A percentile compares a stretch with the other conserved stretches of the same genome.
Evolutionary conservation across 2,888 invertebrate species (phyloP).

Genomic region (Aquatica leii): DNA sequence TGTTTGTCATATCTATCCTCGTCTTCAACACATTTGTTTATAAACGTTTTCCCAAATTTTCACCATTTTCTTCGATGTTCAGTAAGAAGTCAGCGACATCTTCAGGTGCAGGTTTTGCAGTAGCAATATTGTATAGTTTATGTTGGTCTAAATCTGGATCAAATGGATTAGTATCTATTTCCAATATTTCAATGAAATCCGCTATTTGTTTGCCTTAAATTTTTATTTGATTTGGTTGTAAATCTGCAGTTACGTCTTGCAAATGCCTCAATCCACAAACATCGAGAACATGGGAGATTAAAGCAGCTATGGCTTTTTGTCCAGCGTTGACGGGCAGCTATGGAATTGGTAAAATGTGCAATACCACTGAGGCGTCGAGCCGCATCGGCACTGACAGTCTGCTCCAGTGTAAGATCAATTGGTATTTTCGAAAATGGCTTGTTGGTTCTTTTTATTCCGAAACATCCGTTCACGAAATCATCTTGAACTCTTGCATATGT

Average conservation of each 20-base stretch:
- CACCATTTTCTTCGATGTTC: not conserved
- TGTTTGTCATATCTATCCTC: constrained; percentile 42
- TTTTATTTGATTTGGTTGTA: not conserved
- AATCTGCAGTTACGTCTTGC: too few species aligned
- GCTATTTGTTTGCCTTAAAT: not conserved
- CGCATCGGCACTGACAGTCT: constrained; percentile 14
- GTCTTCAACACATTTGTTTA: constrained; percentile 39
- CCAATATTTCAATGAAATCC: not conserved
- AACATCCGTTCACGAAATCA: not conserved
- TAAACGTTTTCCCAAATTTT: constrained; percentile 10
- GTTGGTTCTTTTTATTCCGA: not conserved
- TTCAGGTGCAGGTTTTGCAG: not conserved
- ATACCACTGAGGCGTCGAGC: not conserved
- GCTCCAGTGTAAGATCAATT: constrained; percentile 13
- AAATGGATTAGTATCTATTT: constrained; percentile 7
- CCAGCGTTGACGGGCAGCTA: too few species aligned
- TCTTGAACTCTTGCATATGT: not conserved
- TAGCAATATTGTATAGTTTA: constrained; percentile 12
- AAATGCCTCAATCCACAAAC: not conserved
- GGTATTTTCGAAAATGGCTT: too few species aligned
- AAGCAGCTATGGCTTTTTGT: too few species aligned
- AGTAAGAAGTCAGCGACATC: not conserved
- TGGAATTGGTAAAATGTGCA: not conserved
- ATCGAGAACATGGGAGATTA: too few species aligned
- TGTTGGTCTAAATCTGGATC: not conserved